A percentile compares a stretch with the other conserved stretches of the same genome.
Evolutionary conservation across 1,140 invertebrate species (phyloP).

Genomic region (Tetramorium parvispinum): DNA sequence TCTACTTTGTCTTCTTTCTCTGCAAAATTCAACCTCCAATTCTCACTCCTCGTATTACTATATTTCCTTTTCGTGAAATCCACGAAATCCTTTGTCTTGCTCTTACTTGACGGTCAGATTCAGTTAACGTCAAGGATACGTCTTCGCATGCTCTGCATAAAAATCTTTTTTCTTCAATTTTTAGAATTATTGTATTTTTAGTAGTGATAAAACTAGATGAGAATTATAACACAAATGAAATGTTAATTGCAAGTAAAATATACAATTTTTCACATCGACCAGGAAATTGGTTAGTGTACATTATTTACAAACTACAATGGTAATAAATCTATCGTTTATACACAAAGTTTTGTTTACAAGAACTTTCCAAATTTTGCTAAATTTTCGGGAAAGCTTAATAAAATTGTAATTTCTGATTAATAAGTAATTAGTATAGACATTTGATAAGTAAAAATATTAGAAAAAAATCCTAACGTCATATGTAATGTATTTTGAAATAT

Average conservation of each 20-base stretch:
- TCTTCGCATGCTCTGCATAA: not conserved
- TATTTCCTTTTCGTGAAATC: slow-evolving; percentile 9
- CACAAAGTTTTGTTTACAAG: not conserved
- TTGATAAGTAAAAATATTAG: not conserved
- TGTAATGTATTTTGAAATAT: not conserved
- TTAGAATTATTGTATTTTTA: not conserved
- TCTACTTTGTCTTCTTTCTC: slow-evolving; percentile 45
- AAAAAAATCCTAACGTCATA: not conserved
- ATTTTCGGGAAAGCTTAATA: not conserved
- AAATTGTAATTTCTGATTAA: not conserved
- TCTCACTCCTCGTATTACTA: slow-evolving; percentile 9
- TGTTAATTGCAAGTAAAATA: not conserved
- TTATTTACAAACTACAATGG: not conserved
- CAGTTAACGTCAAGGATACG: not conserved
- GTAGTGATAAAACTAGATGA: not conserved
- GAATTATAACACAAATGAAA: not conserved
- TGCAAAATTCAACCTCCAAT: slow-evolving; percentile 16
- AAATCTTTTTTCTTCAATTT: not conserved
- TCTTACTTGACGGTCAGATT: not conserved
- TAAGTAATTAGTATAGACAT: not conserved
- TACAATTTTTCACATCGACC: not conserved
- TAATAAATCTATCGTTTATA: not conserved
- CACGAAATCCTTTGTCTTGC: slow-evolving; percentile 26
- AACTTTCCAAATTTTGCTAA: not conserved
- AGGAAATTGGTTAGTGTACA: not conserved